Evolutionary conservation across 2,113 vertebrate genomes (phyloP), one percentile per base, ranked within the genome.

Genomic region (Pteropus alecto): DNA sequence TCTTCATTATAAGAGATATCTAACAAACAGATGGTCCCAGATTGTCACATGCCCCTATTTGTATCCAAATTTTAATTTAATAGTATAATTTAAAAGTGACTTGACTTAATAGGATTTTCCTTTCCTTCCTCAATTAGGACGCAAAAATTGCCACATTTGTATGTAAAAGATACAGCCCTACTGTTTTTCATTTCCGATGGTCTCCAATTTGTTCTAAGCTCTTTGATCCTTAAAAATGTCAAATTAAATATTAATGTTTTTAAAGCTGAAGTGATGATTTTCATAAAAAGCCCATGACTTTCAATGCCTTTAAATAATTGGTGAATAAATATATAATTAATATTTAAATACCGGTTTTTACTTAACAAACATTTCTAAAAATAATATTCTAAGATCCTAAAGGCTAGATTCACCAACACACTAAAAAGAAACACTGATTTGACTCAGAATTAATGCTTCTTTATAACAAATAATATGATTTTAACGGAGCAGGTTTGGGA

Each of bases 161-260:
- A 35, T 24, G 33, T 74, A 70, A 38, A 93, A 78, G n/a, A 76
- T 41, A 90, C 21, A 87, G 15, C 2, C 56, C 38, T 43, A 71
- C 16, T 83, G 41, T 54, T 92, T 96, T 94, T 83, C 74, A 90
- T 95, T 94, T 81, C 35, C 60, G 26, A 4, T 43, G 15, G 21
- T 94, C 35, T 77, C n/a, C 38, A 87, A 73, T 90, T 87, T 94
- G 51, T 70, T 90, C 7, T 35, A 90, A 76, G 71, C 28, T 78
- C 51, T 97, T 78, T 94, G 65, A 78, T 76, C 65, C 24, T 96
- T 81, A 73, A 96, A 89, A 95, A 30, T 76, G 16, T 41, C 77
- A 95, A 90, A 74, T 93, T 88, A 88, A 95, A 58, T 82, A 86
- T 43, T 68, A 77, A 73, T 26, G 63, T 73, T 85, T 93, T 96